These are phyloP conservation scores for Marronus borbonicus DNA, from an alignment of 2,888 invertebrate genomes.

Conservation along the genomic window DNA sequence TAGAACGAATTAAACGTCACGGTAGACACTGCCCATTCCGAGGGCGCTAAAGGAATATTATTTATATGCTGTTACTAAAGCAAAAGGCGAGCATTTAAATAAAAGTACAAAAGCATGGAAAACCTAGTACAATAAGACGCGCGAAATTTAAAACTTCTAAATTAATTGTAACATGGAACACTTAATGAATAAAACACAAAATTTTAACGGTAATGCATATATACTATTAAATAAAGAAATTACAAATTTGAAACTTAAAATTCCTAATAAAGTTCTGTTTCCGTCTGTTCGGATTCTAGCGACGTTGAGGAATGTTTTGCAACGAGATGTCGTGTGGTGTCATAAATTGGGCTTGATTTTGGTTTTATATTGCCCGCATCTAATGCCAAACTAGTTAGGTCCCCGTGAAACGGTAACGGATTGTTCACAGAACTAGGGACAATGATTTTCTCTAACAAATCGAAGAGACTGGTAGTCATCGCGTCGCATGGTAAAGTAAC, in stretches of 20 bases:
- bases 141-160: no score
- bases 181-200: not conserved
- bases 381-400: constrained; percentile 57
- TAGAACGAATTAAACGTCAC: no score
- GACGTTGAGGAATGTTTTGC: constrained; percentile 41
- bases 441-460: constrained; percentile 58
- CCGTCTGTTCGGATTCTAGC: constrained; percentile 41
- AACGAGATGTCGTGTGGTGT: constrained; percentile 28
- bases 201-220: constrained; percentile 6
- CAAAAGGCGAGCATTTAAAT: no score
- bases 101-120: no score
- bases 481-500: constrained; percentile 47
- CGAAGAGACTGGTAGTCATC: constrained; percentile 58
- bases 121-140: no score
- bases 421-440: constrained; percentile 54
- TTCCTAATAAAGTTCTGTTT: constrained; percentile 39
- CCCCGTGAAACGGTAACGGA: constrained; percentile 58
- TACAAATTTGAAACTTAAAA: constrained; percentile 46
- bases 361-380: constrained; percentile 55
- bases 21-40: no score
- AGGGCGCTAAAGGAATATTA: no score
- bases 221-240: constrained; percentile 28
- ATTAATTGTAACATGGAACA: no score
- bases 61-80: no score
- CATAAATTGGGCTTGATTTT: constrained; percentile 31